Percentiles rank a stretch among this genome's conserved stretches.
These are phyloP conservation scores for Cerceris ruficornis DNA, from an alignment of 2,888 invertebrate species.

Conservation along the genomic window DNA sequence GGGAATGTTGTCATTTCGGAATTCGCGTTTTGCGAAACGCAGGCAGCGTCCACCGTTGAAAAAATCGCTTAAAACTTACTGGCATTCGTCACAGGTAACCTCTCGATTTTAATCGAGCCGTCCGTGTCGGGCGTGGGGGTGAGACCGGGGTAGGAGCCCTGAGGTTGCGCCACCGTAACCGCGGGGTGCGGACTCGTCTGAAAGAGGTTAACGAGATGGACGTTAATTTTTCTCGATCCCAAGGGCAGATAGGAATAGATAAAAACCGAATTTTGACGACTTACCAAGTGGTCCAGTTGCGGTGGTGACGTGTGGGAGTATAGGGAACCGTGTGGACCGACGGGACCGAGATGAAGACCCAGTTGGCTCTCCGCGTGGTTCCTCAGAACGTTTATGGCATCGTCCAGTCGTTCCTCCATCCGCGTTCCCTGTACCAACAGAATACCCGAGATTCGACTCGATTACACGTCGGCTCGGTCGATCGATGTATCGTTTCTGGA, in stretches of 20 bases:
- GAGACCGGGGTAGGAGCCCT: slow-evolving; percentile 82
- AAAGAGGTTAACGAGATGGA: background rate
- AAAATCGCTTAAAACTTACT: slow-evolving; percentile 82
- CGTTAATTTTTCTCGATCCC: background rate
- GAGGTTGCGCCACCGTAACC: slow-evolving; percentile 81
- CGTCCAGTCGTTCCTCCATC: slow-evolving; percentile 97
- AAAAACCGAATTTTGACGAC: slow-evolving; percentile 40
- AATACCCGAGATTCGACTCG: slow-evolving; percentile 75
- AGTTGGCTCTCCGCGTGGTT: slow-evolving; percentile 96
- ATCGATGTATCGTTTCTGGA: too few relatives aligned
- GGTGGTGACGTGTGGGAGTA: slow-evolving; percentile 84
- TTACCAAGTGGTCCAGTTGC: slow-evolving; percentile 82
- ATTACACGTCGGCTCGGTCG: slow-evolving; percentile 70
- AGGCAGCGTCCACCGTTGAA: too few relatives aligned
- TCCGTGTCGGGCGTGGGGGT: slow-evolving; percentile 84
- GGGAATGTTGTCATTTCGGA: too few relatives aligned
- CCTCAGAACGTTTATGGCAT: slow-evolving; percentile 96
- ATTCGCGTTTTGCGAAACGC: slow-evolving; percentile 28
- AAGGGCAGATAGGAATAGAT: background rate
- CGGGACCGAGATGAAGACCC: slow-evolving; percentile 80
- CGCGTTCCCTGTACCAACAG: slow-evolving; percentile 88
- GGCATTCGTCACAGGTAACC: slow-evolving; percentile 85
- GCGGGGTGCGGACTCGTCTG: slow-evolving; percentile 82
- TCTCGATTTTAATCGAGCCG: slow-evolving; percentile 86
- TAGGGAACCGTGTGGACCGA: slow-evolving; percentile 83